phyloP scores from a whole-genome alignment of 2,113 vertebrate genomes.

The Dasyurus viverrinus region DNA sequence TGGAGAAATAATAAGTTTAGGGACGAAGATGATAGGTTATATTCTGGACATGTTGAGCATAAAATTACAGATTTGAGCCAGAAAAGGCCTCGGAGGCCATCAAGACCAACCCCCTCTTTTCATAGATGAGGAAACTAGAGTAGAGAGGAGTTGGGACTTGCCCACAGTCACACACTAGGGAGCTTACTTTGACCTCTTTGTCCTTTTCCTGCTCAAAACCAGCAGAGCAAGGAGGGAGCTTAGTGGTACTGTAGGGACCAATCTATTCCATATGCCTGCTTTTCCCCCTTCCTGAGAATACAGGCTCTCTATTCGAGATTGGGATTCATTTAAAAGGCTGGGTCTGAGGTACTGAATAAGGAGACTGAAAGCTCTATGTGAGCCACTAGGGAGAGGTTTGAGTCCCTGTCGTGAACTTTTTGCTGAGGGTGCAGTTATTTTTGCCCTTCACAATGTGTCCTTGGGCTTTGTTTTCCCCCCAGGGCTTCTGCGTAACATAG shows the following conservation, averaged over 20 bases:
- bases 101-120: background rate
- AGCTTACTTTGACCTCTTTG: background rate
- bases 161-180: background rate
- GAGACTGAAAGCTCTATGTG: background rate
- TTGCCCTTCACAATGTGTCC: constrained; percentile 36
- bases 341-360: constrained; percentile 9
- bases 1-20: background rate
- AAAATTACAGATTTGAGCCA: background rate
- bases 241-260: background rate
- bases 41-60: background rate
- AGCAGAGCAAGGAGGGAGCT: background rate
- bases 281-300: background rate
- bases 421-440: constrained; percentile 45
- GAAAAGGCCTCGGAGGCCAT: background rate
- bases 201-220: background rate
- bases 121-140: background rate
- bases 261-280: background rate
- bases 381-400: background rate
- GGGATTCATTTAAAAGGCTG: constrained; percentile 35
- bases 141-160: background rate
- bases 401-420: background rate
- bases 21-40: background rate
- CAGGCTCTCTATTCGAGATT: constrained; percentile 12
- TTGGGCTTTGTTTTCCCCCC: constrained; percentile 57
- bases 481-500: constrained; percentile 88